Evolutionary conservation across 2,888 invertebrate genomes (phyloP).

Genomic region (Pseudoips prasinana): DNA sequence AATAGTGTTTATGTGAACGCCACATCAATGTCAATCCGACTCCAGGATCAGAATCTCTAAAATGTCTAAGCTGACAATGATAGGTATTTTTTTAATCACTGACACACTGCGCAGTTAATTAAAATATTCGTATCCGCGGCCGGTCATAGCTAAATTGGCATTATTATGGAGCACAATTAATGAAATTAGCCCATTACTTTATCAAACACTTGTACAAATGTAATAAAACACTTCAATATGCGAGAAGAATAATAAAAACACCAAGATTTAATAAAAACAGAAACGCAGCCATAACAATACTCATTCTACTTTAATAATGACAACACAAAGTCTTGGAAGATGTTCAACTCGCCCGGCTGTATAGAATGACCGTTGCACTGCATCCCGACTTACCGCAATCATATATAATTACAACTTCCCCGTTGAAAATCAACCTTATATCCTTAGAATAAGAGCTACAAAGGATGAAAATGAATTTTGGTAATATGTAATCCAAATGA

Average conservation of each 20-base stretch:
- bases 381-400: slow-evolving; percentile 43
- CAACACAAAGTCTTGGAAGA: slow-evolving; percentile 63
- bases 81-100: no score
- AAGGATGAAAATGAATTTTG: slow-evolving; percentile 29
- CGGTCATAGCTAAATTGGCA: no score
- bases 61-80: no score
- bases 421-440: slow-evolving; percentile 31
- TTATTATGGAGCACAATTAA: no score
- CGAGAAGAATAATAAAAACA: slow-evolving; percentile 15
- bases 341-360: slow-evolving; percentile 57
- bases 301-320: slow-evolving; percentile 67
- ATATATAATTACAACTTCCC: slow-evolving; percentile 11
- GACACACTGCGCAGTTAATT: no score
- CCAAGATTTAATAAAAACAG: slow-evolving; percentile 49
- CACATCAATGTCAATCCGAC: no score
- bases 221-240: no score
- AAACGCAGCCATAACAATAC: slow-evolving; percentile 60
- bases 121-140: no score
- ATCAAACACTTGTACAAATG: no score
- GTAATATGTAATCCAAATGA: slow-evolving; percentile 67
- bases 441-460: slow-evolving; percentile 14
- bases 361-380: slow-evolving; percentile 66
- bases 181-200: no score
- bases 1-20: no score
- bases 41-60: no score